Conservation (phyloP, 2,797 vertebrate genomes). For the Trachurus trachurus region DNA sequence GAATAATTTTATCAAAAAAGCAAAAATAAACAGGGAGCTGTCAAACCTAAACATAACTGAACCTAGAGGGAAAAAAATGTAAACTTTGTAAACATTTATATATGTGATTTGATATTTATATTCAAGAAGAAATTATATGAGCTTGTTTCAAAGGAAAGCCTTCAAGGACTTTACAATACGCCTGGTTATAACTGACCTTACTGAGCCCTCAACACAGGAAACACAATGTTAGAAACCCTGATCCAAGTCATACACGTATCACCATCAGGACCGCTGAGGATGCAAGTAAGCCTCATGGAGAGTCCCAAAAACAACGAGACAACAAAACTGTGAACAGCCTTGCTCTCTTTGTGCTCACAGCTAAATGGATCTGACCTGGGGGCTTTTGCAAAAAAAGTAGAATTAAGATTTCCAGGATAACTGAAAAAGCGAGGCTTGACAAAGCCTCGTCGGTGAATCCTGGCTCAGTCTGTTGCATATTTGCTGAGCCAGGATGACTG, state of each 20-base stretch:
- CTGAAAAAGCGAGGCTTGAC: no score
- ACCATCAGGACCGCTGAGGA: not conserved
- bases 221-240: not conserved
- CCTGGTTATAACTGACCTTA: not conserved
- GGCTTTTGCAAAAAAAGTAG: no score
- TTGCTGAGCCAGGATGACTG: no score
- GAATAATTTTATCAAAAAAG: constrained; percentile 8
- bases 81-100: not conserved
- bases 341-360: not conserved
- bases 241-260: not conserved
- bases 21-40: constrained; percentile 29
- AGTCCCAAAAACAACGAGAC: not conserved
- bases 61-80: not conserved
- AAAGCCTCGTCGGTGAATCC: no score
- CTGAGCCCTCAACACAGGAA: not conserved
- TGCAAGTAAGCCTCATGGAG: not conserved
- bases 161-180: not conserved
- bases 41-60: constrained; percentile 1
- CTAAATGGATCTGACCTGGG: not conserved
- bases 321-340: not conserved
- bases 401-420: no score
- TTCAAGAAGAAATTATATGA: not conserved
- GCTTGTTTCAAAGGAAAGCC: not conserved
- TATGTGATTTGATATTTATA: not conserved
- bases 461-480: no score